phyloP scores from a whole-genome alignment of 2,888 invertebrate genomes.

The Artemia sinica region DNA sequence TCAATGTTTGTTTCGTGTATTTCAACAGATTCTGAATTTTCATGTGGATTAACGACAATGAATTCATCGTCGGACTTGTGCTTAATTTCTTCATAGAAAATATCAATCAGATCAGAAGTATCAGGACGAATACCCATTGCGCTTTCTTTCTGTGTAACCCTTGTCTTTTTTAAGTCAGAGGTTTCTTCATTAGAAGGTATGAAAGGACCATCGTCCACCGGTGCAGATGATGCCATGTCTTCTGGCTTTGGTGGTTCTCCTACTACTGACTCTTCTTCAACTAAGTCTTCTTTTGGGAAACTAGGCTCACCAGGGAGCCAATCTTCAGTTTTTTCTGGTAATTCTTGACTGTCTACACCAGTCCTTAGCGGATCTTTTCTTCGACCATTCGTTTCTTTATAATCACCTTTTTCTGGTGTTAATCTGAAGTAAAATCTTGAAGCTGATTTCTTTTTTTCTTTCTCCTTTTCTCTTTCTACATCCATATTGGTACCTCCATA shows the following conservation, averaged over 20 bases:
- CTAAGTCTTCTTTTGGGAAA: background rate
- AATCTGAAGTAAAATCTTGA: background rate
- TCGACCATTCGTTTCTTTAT: background rate
- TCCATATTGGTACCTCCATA: background rate
- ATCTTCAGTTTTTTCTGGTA: background rate
- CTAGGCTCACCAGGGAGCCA: slow-evolving; percentile 4
- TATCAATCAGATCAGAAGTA: background rate
- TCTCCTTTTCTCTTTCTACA: background rate
- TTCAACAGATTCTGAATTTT: background rate
- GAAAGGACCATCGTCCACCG: background rate
- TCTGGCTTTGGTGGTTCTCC: slow-evolving; percentile 13
- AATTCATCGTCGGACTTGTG: background rate
- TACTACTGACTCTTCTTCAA: slow-evolving; percentile 3
- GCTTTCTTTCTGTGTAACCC: background rate
- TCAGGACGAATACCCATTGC: background rate
- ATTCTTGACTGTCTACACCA: background rate
- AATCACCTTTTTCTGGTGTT: background rate
- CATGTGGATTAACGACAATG: background rate
- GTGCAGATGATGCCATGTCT: slow-evolving; percentile 10
- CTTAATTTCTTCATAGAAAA: slow-evolving; percentile 1
- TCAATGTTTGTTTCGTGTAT: background rate
- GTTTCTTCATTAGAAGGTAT: background rate
- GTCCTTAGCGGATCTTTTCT: background rate
- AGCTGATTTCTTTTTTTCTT: background rate
- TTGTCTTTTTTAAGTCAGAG: background rate